Evolutionary conservation across 2,797 vertebrate genomes (phyloP).

Genomic region (Pantherophis vulpinus): DNA sequence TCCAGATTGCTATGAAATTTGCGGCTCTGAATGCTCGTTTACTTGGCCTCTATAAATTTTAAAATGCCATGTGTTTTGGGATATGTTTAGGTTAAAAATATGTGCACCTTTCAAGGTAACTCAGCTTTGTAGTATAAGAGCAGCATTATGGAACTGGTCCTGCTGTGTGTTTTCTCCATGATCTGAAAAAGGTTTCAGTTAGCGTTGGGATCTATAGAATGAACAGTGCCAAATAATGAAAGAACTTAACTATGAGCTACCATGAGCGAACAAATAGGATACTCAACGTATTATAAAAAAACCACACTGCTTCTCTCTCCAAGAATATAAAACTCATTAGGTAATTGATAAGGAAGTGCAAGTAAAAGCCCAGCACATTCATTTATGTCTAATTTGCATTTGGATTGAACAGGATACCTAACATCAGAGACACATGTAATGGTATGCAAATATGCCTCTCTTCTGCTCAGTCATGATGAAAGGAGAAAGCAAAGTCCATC

Average conservation of each 20-base stretch:
- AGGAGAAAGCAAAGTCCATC: slow-evolving; percentile 19
- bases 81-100: neutral
- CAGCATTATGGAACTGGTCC: neutral
- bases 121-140: neutral
- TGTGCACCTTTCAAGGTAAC: neutral
- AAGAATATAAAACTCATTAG: slow-evolving; percentile 30
- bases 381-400: slow-evolving; percentile 6
- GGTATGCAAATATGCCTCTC: slow-evolving; percentile 19
- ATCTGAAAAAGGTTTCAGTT: neutral
- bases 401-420: neutral
- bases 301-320: slow-evolving; percentile 4
- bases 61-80: neutral
- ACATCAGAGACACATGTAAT: slow-evolving; percentile 12
- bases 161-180: neutral
- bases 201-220: neutral
- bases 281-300: neutral
- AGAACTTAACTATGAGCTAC: slow-evolving; percentile 14
- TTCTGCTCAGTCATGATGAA: slow-evolving; percentile 13
- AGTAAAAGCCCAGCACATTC: neutral
- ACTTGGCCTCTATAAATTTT: neutral
- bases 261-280: neutral
- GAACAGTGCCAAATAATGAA: slow-evolving; percentile 16
- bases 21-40: neutral
- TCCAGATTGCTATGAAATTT: neutral
- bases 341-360: neutral